phyloP scores from a whole-genome alignment of 1,140 invertebrate genomes.

The Lutraria rhynchaena region DNA sequence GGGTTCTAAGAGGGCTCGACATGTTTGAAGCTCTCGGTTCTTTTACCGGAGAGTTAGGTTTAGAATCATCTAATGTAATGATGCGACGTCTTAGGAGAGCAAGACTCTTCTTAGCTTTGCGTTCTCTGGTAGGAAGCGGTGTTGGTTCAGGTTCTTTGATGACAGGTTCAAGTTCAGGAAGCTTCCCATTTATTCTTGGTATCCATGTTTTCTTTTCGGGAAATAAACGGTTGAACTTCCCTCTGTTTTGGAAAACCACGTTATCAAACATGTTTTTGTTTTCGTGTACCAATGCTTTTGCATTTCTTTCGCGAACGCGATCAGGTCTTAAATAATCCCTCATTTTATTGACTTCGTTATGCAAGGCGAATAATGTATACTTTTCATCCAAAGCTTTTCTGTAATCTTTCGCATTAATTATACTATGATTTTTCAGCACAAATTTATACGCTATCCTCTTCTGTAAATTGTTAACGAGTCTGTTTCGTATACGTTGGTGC shows the following conservation, averaged over 20 bases:
- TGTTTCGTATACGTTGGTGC: slow-evolving; percentile 10
- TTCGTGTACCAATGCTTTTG: slow-evolving; percentile 18
- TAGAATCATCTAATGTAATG: slow-evolving; percentile 49
- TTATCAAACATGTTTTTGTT: slow-evolving; percentile 45
- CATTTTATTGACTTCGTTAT: slow-evolving; percentile 63
- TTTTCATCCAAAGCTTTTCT: slow-evolving; percentile 58
- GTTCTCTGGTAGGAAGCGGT: not conserved
- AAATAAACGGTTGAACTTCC: slow-evolving; percentile 37
- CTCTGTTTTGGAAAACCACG: slow-evolving; percentile 9
- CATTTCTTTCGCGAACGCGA: slow-evolving; percentile 47
- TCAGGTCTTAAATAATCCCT: slow-evolving; percentile 57
- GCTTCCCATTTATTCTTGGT: not conserved
- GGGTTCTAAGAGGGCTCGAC: slow-evolving; percentile 21
- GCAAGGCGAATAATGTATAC: slow-evolving; percentile 59
- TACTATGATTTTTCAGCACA: slow-evolving; percentile 61
- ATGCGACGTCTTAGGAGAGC: slow-evolving; percentile 26
- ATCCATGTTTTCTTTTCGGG: slow-evolving; percentile 40
- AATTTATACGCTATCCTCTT: slow-evolving; percentile 59
- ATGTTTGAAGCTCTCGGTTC: not conserved
- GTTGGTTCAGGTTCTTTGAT: not conserved
- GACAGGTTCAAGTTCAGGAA: not conserved
- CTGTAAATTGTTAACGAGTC: slow-evolving; percentile 32
- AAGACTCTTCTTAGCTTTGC: slow-evolving; percentile 15
- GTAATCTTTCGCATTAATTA: slow-evolving; percentile 38
- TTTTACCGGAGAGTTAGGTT: slow-evolving; percentile 28